These are phyloP conservation scores for Basileuterus tristriatus DNA, from an alignment of 2,797 vertebrate species.

Conservation along the genomic window DNA sequence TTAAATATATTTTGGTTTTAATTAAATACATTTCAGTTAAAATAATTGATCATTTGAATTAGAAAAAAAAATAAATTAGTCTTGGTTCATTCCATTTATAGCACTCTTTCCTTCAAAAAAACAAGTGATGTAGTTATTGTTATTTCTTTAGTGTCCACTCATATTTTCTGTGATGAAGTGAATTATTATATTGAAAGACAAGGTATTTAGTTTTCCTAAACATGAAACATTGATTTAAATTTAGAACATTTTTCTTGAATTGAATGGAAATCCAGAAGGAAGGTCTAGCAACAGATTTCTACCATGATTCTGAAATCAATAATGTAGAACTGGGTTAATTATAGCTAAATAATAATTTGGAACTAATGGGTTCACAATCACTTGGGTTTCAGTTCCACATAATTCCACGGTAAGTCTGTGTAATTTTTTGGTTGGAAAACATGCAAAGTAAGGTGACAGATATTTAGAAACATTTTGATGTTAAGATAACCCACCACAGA, in stretches of 20 bases:
- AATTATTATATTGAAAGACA: background rate
- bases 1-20: background rate
- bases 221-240: background rate
- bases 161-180: background rate
- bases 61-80: background rate
- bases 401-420: background rate
- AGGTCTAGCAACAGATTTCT: background rate
- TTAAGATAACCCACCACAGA: background rate
- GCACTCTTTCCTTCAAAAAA: background rate
- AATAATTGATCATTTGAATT: slow-evolving; percentile 22
- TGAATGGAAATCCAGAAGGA: background rate
- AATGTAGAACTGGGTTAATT: background rate
- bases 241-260: background rate
- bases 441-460: background rate
- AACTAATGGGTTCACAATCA: background rate
- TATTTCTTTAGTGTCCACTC: background rate
- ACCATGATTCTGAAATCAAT: background rate
- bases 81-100: background rate
- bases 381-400: background rate
- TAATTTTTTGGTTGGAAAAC: background rate
- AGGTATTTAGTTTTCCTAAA: background rate
- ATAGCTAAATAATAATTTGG: background rate
- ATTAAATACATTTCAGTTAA: background rate
- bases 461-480: background rate
- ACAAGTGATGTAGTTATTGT: background rate